Evolutionary conservation across 2,888 invertebrate genomes (phyloP).

Genomic region (Sarcophaga subvicina): DNA sequence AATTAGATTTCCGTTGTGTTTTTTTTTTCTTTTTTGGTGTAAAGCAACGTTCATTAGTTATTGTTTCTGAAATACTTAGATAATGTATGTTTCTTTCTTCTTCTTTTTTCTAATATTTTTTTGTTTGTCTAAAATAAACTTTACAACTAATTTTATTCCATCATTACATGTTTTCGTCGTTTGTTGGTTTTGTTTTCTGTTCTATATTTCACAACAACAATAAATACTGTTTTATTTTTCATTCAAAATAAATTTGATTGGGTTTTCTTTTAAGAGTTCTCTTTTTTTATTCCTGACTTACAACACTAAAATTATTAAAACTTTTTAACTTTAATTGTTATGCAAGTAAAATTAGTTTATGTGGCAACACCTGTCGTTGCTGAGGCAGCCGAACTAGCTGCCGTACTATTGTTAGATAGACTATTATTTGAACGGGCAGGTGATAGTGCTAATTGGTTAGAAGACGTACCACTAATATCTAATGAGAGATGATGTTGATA

Average conservation of each 20-base stretch:
- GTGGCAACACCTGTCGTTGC: constrained; percentile 43
- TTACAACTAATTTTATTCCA: constrained; percentile 31
- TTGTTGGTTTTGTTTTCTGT: constrained; percentile 1
- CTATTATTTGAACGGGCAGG: constrained; percentile 78
- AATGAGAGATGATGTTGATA: constrained; percentile 72
- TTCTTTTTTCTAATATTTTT: constrained; percentile 24
- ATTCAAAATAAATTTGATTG: background rate
- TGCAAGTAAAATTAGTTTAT: constrained; percentile 12
- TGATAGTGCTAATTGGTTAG: constrained; percentile 72
- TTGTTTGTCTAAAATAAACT: constrained; percentile 35
- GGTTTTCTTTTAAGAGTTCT: constrained; percentile 12
- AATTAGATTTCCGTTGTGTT: no score
- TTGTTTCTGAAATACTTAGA: constrained; percentile 4
- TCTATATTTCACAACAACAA: constrained; percentile 37
- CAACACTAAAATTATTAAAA: background rate
- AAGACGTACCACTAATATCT: constrained; percentile 72
- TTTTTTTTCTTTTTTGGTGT: background rate
- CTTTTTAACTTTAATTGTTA: background rate
- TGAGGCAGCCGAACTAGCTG: constrained; percentile 55
- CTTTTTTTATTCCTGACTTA: background rate
- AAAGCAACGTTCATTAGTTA: constrained; percentile 39
- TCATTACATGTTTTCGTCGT: constrained; percentile 34
- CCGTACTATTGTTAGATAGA: constrained; percentile 71
- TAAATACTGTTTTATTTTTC: constrained; percentile 58
- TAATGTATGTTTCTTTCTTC: background rate